phyloP scores from a whole-genome alignment of 64 coral and sea anemone species.

The Anthopleura sola region DNA sequence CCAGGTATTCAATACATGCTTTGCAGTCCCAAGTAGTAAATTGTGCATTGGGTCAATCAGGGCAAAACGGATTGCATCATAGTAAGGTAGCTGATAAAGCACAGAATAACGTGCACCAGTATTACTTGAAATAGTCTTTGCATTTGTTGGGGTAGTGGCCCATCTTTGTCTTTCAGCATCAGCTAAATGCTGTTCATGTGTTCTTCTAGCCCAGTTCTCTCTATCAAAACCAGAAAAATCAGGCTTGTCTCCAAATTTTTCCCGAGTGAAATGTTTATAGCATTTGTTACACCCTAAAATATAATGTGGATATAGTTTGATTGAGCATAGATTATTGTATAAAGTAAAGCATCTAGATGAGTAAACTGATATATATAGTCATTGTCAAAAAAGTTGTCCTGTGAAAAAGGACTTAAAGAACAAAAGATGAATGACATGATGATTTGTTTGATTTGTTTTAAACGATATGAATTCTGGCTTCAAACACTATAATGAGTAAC shows the following conservation, averaged over 20 bases:
- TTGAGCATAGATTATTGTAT: too few species aligned
- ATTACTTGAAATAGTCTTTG: too few species aligned
- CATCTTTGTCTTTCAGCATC: constrained; percentile 10
- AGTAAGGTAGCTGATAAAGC: constrained; percentile 36
- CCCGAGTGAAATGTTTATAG: constrained; percentile 9
- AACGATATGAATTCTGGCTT: too few species aligned
- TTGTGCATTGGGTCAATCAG: constrained; percentile 56
- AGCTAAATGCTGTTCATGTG: neutral
- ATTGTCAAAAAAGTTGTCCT: too few species aligned
- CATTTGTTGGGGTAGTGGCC: neutral
- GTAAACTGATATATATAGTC: too few species aligned
- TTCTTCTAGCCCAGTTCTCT: constrained; percentile 14
- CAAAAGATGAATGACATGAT: too few species aligned
- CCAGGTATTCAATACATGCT: constrained; percentile 41
- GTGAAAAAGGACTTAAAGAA: too few species aligned
- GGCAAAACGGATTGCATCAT: constrained; percentile 32
- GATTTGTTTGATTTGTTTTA: too few species aligned
- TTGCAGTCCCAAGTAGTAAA: constrained; percentile 27
- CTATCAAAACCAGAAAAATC: constrained; percentile 15
- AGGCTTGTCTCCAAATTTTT: constrained; percentile 11
- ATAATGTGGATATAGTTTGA: too few species aligned
- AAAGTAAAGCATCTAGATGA: too few species aligned
- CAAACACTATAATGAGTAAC: too few species aligned
- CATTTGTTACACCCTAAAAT: constrained; percentile 33
- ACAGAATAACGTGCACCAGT: constrained; percentile 40